Evolutionary conservation across 2,797 vertebrate genomes (phyloP).

Genomic region (Danio choprae): DNA sequence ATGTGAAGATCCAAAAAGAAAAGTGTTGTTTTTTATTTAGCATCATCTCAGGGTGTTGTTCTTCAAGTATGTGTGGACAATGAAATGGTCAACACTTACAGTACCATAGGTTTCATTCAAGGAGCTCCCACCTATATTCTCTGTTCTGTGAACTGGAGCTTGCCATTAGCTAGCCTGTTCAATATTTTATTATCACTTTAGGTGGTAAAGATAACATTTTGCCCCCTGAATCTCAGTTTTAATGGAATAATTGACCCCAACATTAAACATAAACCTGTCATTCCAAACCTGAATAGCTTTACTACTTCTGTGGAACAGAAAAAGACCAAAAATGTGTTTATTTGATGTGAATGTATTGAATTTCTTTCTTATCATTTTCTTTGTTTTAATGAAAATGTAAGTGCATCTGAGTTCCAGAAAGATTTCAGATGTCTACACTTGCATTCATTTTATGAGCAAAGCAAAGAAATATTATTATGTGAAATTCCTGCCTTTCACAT

Average conservation of each 20-base stretch:
- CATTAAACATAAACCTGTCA: not conserved
- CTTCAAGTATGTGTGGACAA: not conserved
- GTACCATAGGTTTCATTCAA: not conserved
- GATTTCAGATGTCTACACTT: not conserved
- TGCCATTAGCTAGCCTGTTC: not conserved
- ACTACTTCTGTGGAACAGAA: not conserved
- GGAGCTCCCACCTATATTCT: not conserved
- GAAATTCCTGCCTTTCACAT: not conserved
- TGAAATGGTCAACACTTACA: not conserved
- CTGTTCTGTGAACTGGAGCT: not conserved
- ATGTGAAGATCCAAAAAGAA: not conserved
- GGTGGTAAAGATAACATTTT: not conserved
- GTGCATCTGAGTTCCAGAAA: not conserved
- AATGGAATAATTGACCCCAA: not conserved
- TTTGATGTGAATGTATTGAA: too few relatives aligned
- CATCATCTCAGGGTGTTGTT: not conserved
- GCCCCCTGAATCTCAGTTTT: not conserved
- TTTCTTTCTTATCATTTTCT: too few relatives aligned
- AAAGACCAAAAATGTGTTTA: not conserved
- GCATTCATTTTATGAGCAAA: too few relatives aligned
- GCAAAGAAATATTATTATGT: too few relatives aligned
- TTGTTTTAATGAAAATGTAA: not conserved
- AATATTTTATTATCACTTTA: not conserved
- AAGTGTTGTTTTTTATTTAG: not conserved
- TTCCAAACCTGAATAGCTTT: not conserved